Percentiles rank a stretch among this genome's conserved stretches.
phyloP scores from a whole-genome alignment of 2,113 vertebrate genomes.

The Talpa occidentalis region DNA sequence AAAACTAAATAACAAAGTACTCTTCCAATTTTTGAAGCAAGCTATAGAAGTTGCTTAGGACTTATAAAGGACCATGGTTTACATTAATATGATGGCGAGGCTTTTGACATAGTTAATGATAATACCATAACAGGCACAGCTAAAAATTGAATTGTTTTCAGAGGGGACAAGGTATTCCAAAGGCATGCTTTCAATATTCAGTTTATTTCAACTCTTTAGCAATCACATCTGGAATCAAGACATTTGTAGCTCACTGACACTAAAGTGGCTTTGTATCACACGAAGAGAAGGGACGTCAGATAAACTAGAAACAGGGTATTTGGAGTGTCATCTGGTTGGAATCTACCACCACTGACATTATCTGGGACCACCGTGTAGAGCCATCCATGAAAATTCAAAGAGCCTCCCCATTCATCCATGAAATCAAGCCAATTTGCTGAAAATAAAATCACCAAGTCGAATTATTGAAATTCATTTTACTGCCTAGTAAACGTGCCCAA shows the following conservation, averaged over 20 bases:
- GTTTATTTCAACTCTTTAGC: not conserved
- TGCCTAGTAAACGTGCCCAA: not conserved
- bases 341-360: not conserved
- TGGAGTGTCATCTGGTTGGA: no score
- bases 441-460: conserved; percentile 30
- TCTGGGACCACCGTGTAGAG: not conserved
- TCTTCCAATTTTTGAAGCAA: not conserved
- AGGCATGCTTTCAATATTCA: not conserved
- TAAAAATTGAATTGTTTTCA: no score
- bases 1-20: not conserved
- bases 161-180: not conserved
- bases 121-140: no score
- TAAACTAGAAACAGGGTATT: no score
- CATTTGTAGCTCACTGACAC: not conserved
- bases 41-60: no score
- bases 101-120: no score
- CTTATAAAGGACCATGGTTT: no score
- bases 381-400: not conserved
- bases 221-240: not conserved
- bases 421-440: conserved; percentile 18
- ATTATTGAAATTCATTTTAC: not conserved
- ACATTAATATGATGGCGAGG: no score
- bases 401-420: not conserved
- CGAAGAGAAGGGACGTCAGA: no score
- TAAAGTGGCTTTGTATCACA: no score